Percentiles rank a stretch among this genome's conserved stretches.
Conservation (phyloP, 2,888 invertebrate species). For the Theretra japonica region DNA sequence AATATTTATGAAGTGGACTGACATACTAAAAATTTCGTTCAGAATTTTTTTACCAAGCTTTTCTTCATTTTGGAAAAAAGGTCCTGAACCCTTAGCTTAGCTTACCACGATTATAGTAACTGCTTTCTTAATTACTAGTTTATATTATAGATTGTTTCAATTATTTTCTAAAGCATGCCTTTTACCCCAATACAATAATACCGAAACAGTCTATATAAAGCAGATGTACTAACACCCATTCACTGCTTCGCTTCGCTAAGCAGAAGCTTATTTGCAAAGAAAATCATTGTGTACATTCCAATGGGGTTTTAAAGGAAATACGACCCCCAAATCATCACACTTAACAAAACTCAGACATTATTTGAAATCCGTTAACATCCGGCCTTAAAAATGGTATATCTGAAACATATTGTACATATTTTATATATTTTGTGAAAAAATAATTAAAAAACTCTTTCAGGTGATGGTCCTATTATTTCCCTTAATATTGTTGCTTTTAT, state of each 20-base stretch:
- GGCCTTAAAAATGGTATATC: conserved; percentile 47
- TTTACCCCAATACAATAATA: conserved; percentile 38
- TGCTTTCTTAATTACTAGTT: conserved; percentile 59
- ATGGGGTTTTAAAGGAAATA: neutral
- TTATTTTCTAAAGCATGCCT: conserved; percentile 48
- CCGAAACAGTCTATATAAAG: conserved; percentile 63
- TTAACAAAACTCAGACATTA: conserved; percentile 25
- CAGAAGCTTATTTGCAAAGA: conserved; percentile 72
- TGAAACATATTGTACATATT: conserved; percentile 27
- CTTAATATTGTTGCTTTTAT: conserved; percentile 55
- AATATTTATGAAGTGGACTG: conserved; percentile 28
- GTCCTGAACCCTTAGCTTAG: conserved; percentile 51
- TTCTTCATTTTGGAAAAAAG: conserved; percentile 28
- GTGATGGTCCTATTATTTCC: conserved; percentile 62
- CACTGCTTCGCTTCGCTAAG: conserved; percentile 74
- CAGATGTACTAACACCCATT: conserved; percentile 37
- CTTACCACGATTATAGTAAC: conserved; percentile 63
- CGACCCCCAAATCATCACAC: conserved; percentile 24
- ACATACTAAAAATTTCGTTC: conserved; percentile 32
- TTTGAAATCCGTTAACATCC: conserved; percentile 68
- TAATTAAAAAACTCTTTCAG: conserved; percentile 59
- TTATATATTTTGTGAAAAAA: conserved; percentile 23
- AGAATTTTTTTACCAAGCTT: conserved; percentile 43
- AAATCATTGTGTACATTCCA: conserved; percentile 4
- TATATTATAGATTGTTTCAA: conserved; percentile 76